phyloP scores from a whole-genome alignment of 2,888 invertebrate species.

The Luffia ferchaultella region DNA sequence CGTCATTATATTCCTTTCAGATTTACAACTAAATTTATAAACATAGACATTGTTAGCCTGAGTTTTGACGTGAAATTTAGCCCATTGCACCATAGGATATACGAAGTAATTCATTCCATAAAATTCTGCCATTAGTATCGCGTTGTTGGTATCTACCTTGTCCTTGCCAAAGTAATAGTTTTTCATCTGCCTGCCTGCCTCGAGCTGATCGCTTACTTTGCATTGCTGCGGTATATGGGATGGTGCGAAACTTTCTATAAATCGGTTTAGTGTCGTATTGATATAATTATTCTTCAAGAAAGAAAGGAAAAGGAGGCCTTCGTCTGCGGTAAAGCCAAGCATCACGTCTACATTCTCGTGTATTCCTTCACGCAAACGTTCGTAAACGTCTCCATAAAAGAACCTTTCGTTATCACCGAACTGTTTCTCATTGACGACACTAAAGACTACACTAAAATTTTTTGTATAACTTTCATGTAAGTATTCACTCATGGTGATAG shows the following conservation, averaged over 20 bases:
- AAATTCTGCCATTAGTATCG: conserved; percentile 21
- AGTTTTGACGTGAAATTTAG: conserved; percentile 21
- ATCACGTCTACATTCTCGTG: conserved; percentile 68
- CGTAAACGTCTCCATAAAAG: conserved; percentile 26
- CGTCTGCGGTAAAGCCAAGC: conserved; percentile 73
- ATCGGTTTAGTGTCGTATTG: conserved; percentile 22
- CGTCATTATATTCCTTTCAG: conserved; percentile 31
- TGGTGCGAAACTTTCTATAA: conserved; percentile 30
- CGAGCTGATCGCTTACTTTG: conserved; percentile 23
- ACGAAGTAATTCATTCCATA: conserved; percentile 23
- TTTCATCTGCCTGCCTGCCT: conserved; percentile 26
- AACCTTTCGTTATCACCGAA: conserved; percentile 28
- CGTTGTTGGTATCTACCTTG: conserved; percentile 19
- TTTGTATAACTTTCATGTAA: conserved; percentile 17
- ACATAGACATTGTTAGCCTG: conserved; percentile 25
- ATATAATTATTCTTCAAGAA: conserved; percentile 5
- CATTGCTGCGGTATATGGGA: conserved; percentile 21
- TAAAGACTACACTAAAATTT: conserved; percentile 28
- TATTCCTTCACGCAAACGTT: conserved; percentile 38
- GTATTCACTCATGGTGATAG: conserved; percentile 25
- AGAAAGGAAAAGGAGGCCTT: conserved; percentile 51
- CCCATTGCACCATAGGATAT: conserved; percentile 21
- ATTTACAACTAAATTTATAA: conserved; percentile 29
- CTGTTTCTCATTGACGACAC: conserved; percentile 34
- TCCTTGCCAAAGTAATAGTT: conserved; percentile 28